Conservation (phyloP, 2,797 vertebrate genomes). For the Cephalopachus bancanus region DNA sequence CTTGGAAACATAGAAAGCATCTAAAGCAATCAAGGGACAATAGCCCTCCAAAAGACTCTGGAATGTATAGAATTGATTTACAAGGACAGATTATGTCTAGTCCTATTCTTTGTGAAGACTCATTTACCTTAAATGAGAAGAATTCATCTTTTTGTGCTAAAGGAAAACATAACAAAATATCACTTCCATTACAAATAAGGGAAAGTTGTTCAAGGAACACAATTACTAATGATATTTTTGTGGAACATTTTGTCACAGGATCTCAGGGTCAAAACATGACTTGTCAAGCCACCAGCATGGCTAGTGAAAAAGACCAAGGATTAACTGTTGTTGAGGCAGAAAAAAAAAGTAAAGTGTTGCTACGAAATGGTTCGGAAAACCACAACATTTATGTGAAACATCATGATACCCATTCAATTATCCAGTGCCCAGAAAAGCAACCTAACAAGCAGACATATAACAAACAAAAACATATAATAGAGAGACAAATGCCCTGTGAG, state of each 20-base stretch:
- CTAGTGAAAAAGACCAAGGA: slow-evolving; percentile 53
- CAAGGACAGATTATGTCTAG: slow-evolving; percentile 22
- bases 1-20: slow-evolving; percentile 65
- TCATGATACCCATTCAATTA: slow-evolving; percentile 33
- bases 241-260: neutral
- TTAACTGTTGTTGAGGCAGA: slow-evolving; percentile 4
- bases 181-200: slow-evolving; percentile 51
- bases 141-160: slow-evolving; percentile 58
- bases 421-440: neutral
- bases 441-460: slow-evolving; percentile 19
- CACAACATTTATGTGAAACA: slow-evolving; percentile 58
- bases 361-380: slow-evolving; percentile 46
- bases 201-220: slow-evolving; percentile 59
- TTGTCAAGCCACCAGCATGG: slow-evolving; percentile 53
- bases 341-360: neutral
- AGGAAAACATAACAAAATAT: slow-evolving; percentile 64
- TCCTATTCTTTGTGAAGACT: slow-evolving; percentile 49
- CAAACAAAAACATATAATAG: slow-evolving; percentile 65
- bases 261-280: slow-evolving; percentile 33
- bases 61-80: neutral
- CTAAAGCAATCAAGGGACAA: slow-evolving; percentile 57
- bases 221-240: slow-evolving; percentile 64
- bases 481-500: neutral
- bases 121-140: slow-evolving; percentile 66
- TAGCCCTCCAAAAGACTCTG: slow-evolving; percentile 51